phyloP scores from a whole-genome alignment of 2,113 vertebrate genomes.

The Halcyon malimbica region DNA sequence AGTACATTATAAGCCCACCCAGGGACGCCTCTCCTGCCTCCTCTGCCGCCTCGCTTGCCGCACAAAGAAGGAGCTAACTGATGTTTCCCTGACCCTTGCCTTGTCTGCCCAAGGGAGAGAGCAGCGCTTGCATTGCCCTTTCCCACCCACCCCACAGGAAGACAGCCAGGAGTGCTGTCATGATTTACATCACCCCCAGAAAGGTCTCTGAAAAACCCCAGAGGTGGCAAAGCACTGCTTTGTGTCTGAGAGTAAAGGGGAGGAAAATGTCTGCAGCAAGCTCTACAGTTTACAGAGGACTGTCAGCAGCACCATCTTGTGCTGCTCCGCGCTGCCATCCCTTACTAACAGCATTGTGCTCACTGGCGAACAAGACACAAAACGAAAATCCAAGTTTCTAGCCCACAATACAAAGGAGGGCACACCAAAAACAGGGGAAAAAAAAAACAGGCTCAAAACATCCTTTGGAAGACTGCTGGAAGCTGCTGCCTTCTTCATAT shows the following conservation, averaged over 20 bases:
- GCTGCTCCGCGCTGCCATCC: neutral
- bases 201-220: neutral
- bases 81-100: neutral
- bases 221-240: neutral
- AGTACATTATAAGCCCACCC: neutral
- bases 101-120: neutral
- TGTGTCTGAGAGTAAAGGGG: neutral
- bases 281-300: neutral
- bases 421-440: neutral
- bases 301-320: neutral
- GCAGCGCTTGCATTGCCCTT: neutral
- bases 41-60: neutral
- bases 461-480: neutral
- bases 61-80: neutral
- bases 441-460: neutral
- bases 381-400: neutral
- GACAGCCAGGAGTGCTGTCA: rapidly evolving
- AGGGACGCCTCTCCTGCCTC: neutral
- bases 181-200: neutral
- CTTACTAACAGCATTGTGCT: neutral
- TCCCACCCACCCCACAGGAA: neutral
- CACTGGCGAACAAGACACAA: rapidly evolving
- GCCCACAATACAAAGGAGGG: neutral
- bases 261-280: neutral
- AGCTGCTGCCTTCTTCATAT: neutral